phyloP scores from a whole-genome alignment of 2,797 vertebrate species.

The Gymnothorax javanicus region DNA sequence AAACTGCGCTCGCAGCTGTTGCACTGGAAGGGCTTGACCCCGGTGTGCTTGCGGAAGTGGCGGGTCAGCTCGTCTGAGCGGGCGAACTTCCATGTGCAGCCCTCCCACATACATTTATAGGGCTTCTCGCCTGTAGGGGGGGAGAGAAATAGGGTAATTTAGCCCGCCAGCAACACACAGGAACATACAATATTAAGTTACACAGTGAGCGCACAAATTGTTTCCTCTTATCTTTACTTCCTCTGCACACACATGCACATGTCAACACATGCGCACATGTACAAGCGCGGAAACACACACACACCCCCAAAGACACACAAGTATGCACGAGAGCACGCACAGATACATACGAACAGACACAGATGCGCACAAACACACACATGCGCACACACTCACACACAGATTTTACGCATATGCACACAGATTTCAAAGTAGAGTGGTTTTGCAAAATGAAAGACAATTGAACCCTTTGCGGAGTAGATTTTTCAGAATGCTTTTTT shows the following conservation, averaged over 20 bases:
- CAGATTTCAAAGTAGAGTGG: neutral
- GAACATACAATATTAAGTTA: too few relatives aligned
- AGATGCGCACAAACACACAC: neutral
- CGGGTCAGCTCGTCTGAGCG: conserved; percentile 97
- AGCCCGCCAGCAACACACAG: neutral
- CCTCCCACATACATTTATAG: conserved; percentile 97
- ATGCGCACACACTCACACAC: neutral
- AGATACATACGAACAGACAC: neutral
- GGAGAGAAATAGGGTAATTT: neutral
- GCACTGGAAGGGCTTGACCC: conserved; percentile 98
- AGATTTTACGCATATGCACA: neutral
- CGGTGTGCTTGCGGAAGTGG: conserved; percentile 98
- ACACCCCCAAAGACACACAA: too few relatives aligned
- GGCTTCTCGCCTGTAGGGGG: conserved; percentile 89
- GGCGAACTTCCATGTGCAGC: conserved; percentile 98
- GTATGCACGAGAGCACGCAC: neutral
- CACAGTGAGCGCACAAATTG: too few relatives aligned
- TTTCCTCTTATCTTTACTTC: neutral
- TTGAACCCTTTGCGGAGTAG: too few relatives aligned
- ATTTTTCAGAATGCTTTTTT: too few relatives aligned
- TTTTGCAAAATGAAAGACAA: neutral
- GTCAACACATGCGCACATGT: too few relatives aligned
- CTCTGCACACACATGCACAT: neutral
- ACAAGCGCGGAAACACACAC: too few relatives aligned
- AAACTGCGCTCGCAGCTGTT: conserved; percentile 98